Evolutionary conservation across 2,888 invertebrate genomes (phyloP).

Genomic region (Mellilla xanthometata): DNA sequence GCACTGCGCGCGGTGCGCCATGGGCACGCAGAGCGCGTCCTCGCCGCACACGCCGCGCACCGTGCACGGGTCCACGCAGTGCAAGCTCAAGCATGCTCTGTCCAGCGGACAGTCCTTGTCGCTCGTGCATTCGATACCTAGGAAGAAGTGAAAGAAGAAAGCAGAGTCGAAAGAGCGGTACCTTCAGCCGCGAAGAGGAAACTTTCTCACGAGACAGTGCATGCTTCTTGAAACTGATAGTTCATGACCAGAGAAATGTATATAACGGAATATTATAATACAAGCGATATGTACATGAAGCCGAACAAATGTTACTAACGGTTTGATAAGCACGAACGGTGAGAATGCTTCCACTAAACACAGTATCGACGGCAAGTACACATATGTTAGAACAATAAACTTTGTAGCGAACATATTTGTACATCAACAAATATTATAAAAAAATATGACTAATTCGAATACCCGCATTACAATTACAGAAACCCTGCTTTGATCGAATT

Average conservation of each 20-base stretch:
- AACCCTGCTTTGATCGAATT: constrained; percentile 10
- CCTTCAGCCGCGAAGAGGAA: constrained; percentile 95
- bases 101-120: constrained; percentile 96
- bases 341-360: constrained; percentile 82
- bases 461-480: neutral
- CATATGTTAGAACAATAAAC: constrained; percentile 48
- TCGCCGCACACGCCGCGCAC: constrained; percentile 94
- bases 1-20: constrained; percentile 93
- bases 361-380: constrained; percentile 39
- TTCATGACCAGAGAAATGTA: constrained; percentile 78
- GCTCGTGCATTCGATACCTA: constrained; percentile 93
- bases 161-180: constrained; percentile 87
- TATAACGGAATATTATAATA: constrained; percentile 77
- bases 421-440: constrained; percentile 26
- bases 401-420: constrained; percentile 46
- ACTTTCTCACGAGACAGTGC: constrained; percentile 89
- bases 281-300: constrained; percentile 86
- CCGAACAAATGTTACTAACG: constrained; percentile 80
- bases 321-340: constrained; percentile 81
- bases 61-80: constrained; percentile 95
- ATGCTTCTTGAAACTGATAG: constrained; percentile 84
- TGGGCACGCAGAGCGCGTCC: constrained; percentile 93
- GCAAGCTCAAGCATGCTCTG: constrained; percentile 94
- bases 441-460: neutral
- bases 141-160: constrained; percentile 83